A percentile compares a stretch with the other conserved stretches of the same genome.
Conservation (phyloP, 2,888 invertebrate genomes). For the Trimorus sp. region DNA sequence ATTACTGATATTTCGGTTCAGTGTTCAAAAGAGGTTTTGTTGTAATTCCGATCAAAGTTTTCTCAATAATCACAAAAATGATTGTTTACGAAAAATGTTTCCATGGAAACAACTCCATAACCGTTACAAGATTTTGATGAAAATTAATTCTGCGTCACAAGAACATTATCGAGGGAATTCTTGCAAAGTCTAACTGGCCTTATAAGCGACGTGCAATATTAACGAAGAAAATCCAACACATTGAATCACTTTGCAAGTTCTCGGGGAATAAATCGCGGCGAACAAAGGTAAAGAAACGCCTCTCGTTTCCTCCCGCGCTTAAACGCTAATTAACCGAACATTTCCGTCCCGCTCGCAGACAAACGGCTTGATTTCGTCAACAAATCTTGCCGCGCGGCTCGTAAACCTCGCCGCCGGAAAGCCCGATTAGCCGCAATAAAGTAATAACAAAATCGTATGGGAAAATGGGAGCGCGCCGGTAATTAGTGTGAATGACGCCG, state of each 20-base stretch:
- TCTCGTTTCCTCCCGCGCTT: slow-evolving; percentile 24
- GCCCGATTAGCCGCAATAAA: slow-evolving; percentile 47
- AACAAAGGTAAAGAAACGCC: slow-evolving; percentile 14
- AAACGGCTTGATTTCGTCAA: slow-evolving; percentile 52
- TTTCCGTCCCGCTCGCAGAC: slow-evolving; percentile 34
- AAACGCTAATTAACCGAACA: slow-evolving; percentile 52
- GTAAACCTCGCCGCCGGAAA: slow-evolving; percentile 40
- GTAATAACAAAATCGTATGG: slow-evolving; percentile 54
- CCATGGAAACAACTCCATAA: no score
- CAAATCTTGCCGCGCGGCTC: slow-evolving; percentile 32
- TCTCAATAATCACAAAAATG: no score
- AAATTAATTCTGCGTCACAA: no score
- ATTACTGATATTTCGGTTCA: no score
- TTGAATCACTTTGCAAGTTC: slow-evolving; percentile 7
- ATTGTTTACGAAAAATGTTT: no score
- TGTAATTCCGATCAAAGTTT: no score
- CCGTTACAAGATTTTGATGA: no score
- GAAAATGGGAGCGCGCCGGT: slow-evolving; percentile 23
- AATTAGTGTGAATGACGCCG: slow-evolving; percentile 50
- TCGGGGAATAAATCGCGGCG: slow-evolving; percentile 2
- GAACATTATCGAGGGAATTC: no score
- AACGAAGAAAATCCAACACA: slow-evolving; percentile 35
- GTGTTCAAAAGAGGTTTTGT: no score
- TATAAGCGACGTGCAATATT: not conserved
- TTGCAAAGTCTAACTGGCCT: no score